phyloP scores from a whole-genome alignment of 1,140 invertebrate species.

The Nymphalis io region DNA sequence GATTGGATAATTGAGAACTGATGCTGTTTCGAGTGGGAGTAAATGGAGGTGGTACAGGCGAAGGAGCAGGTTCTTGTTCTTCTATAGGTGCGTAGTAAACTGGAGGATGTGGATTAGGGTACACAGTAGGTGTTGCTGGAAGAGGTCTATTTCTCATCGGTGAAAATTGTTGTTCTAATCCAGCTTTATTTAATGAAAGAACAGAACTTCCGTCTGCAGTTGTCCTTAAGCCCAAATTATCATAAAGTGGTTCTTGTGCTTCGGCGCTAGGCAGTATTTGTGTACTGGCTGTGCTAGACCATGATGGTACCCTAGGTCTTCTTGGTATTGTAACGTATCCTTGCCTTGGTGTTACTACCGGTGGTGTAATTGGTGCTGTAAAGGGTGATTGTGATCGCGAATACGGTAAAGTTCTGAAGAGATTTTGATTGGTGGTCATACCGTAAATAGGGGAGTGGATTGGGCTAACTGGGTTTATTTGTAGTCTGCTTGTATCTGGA shows the following conservation, averaged over 20 bases:
- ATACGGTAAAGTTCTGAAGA: constrained; percentile 86
- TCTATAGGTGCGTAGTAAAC: constrained; percentile 84
- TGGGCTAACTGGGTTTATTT: constrained; percentile 78
- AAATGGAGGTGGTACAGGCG: constrained; percentile 62
- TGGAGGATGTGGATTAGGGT: constrained; percentile 68
- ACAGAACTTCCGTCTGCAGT: constrained; percentile 93
- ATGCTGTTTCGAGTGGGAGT: constrained; percentile 67
- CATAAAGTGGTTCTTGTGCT: constrained; percentile 89
- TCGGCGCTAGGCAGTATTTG: constrained; percentile 81
- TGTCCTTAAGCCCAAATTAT: constrained; percentile 90
- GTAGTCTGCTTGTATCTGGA: constrained; percentile 83
- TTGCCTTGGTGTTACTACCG: constrained; percentile 84
- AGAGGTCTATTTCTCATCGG: constrained; percentile 83
- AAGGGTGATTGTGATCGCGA: constrained; percentile 88
- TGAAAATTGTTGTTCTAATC: constrained; percentile 74
- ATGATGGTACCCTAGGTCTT: constrained; percentile 89
- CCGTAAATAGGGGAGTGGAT: constrained; percentile 82
- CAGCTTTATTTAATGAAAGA: constrained; percentile 86
- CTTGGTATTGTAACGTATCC: constrained; percentile 93
- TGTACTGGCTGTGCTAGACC: constrained; percentile 85
- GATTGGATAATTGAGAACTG: constrained; percentile 59
- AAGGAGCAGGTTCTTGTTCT: constrained; percentile 81
- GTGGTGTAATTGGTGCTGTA: constrained; percentile 80
- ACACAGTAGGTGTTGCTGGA: constrained; percentile 81
- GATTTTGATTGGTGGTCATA: constrained; percentile 75